Base-by-base conservation (phyloP, 2,113 vertebrate genomes). In the Pseudorectes ferrugineus region DNA sequence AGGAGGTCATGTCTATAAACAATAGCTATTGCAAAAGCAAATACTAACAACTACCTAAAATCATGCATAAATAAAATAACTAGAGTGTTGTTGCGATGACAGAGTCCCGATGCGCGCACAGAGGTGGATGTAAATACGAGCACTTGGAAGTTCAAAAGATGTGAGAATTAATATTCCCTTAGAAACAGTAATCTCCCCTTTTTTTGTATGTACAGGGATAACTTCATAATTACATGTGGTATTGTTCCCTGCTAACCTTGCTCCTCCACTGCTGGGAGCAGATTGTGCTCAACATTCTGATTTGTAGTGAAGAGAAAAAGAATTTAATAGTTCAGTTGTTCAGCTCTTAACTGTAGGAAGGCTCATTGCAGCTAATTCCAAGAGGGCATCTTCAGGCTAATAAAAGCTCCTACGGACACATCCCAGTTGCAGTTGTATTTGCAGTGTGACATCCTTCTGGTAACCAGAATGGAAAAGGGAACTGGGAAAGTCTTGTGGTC, bases 31-130 rank as follows among this genome's bases (percentile, higher is more conserved):
- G 35, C 82, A 46, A 24, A 40, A 67, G n/a, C 17, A 38, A 54
- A 70, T 16, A 2, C n/a, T 18, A 6, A 33, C 12, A 19, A 2
- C 23, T 22, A 2, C 35, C 35, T 63, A 17, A 63, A 85, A 11
- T 42, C 8, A 2, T 4, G 33, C 10, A 6, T 38, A 43, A 84
- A 26, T 77, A 7, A 63, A 63, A 21, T 26, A 36, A 13, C 25
- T 12, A 1, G 6, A 8, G 8, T 25, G 5, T 3, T 24, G 14
- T 29, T 76, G 54, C 2, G 0, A 4, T 4, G 1, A 2, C 31
- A 2, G 43, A 45, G 24, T 31, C 59, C 54, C 4, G 3, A 19
- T 51, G 4, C 0, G 0, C 10, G 6, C 35, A 5, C 11, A 7
- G 48, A 21, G 52, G 36, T n/a, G 52, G 55, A 19, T 9, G 7